Evolutionary conservation across 1,140 invertebrate genomes (phyloP).

Genomic region (Drosophila persimilis): DNA sequence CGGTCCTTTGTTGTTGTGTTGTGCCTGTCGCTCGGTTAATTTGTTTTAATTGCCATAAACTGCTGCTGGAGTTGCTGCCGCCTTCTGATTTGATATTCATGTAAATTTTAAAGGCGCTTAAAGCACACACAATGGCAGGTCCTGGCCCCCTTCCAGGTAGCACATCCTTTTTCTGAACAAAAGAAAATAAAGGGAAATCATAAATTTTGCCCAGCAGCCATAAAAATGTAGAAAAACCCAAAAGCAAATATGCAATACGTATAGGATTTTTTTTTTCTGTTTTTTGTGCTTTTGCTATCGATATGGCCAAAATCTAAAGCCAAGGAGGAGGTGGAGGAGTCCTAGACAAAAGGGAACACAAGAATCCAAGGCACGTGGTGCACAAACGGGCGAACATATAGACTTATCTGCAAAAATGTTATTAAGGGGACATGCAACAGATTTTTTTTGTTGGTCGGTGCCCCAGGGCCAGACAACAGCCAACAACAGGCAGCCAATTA

Average conservation of each 20-base stretch:
- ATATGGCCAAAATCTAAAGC: slow-evolving; percentile 68
- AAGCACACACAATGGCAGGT: slow-evolving; percentile 15
- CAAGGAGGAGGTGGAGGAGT: background rate
- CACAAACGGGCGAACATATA: slow-evolving; percentile 5
- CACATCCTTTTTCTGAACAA: slow-evolving; percentile 73
- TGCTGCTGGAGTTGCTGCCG: slow-evolving; percentile 6
- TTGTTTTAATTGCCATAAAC: slow-evolving; percentile 64
- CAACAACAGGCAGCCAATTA: slow-evolving; percentile 64
- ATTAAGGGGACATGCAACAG: slow-evolving; percentile 73
- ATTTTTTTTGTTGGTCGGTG: slow-evolving; percentile 20
- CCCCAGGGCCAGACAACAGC: slow-evolving; percentile 51
- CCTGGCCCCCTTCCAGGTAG: slow-evolving; percentile 34
- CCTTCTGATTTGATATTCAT: slow-evolving; percentile 51
- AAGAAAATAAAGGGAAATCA: slow-evolving; percentile 69
- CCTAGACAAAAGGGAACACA: slow-evolving; percentile 42
- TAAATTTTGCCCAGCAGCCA: slow-evolving; percentile 78
- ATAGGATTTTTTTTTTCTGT: no score
- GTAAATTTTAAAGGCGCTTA: slow-evolving; percentile 76
- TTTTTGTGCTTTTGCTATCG: slow-evolving; percentile 48
- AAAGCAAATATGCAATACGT: slow-evolving; percentile 61
- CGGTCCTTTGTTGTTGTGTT: slow-evolving; percentile 18
- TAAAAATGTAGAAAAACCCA: slow-evolving; percentile 62
- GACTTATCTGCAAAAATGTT: slow-evolving; percentile 60
- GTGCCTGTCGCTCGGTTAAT: slow-evolving; percentile 25
- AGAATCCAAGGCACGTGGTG: slow-evolving; percentile 37